phyloP scores from a whole-genome alignment of 2,888 invertebrate species.

The Conchocele bisecta region DNA sequence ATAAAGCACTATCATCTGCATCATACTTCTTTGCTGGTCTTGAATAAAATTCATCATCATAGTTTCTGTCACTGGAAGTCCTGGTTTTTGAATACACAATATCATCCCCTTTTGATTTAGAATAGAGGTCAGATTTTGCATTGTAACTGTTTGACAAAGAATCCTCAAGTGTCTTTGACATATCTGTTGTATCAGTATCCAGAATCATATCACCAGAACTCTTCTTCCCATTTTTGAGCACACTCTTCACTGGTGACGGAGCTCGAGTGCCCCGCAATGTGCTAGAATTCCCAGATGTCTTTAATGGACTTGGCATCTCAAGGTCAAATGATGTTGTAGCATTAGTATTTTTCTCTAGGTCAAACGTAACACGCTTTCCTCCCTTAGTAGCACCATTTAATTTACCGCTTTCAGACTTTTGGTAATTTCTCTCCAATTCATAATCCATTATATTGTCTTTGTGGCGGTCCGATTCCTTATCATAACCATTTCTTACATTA shows the following conservation, averaged over 20 bases:
- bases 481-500: constrained; percentile 48
- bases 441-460: constrained; percentile 31
- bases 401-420: constrained; percentile 49
- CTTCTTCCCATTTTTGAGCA: constrained; percentile 59
- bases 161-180: constrained; percentile 64
- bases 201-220: constrained; percentile 36
- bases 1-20: constrained; percentile 64
- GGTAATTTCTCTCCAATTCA: constrained; percentile 35
- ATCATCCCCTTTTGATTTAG: constrained; percentile 60
- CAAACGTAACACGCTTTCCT: constrained; percentile 72
- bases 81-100: constrained; percentile 36
- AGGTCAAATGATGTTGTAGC: constrained; percentile 74
- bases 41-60: constrained; percentile 24
- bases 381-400: constrained; percentile 44
- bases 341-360: constrained; percentile 60
- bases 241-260: constrained; percentile 64
- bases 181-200: constrained; percentile 53
- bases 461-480: constrained; percentile 28
- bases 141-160: constrained; percentile 51
- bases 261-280: constrained; percentile 43
- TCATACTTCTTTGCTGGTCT: constrained; percentile 41
- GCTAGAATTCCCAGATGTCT: constrained; percentile 47
- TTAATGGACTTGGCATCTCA: constrained; percentile 74
- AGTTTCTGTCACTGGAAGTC: constrained; percentile 17
- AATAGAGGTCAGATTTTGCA: constrained; percentile 31